phyloP scores from a whole-genome alignment of 2,113 vertebrate species.

The Opisthocomus hoazin region DNA sequence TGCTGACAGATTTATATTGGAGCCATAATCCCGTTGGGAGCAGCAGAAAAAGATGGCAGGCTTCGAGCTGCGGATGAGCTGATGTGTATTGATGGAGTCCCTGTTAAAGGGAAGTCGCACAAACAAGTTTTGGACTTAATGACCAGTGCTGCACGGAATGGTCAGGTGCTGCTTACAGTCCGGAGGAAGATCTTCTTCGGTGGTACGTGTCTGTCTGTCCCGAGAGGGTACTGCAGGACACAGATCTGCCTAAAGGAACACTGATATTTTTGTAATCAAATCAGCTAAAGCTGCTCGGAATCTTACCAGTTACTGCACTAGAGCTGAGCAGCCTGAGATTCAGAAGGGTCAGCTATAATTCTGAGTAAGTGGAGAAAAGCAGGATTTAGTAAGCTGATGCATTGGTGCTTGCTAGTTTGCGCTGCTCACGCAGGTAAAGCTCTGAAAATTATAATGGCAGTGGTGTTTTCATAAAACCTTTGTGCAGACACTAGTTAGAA shows the following conservation, averaged over 20 bases:
- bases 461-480: background rate
- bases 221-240: background rate
- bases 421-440: background rate
- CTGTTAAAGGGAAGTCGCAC: constrained; percentile 93
- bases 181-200: constrained; percentile 82
- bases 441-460: background rate
- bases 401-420: background rate
- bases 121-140: constrained; percentile 96
- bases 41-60: constrained; percentile 92
- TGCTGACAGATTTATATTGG: constrained; percentile 90
- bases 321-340: background rate
- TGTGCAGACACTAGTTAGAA: background rate
- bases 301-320: background rate
- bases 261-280: no score
- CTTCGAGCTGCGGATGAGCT: constrained; percentile 93
- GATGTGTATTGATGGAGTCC: constrained; percentile 91
- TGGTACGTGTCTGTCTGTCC: constrained; percentile 70
- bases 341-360: background rate
- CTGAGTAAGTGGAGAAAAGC: background rate
- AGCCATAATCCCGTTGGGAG: constrained; percentile 92
- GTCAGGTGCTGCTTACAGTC: constrained; percentile 92
- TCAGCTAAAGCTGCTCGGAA: background rate
- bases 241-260: background rate
- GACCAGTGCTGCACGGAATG: constrained; percentile 93
- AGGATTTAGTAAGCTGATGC: background rate